Evolutionary conservation across 2,888 invertebrate species (phyloP), one percentile per base, ranked within the genome.

Genomic region (Pteria penguin): DNA sequence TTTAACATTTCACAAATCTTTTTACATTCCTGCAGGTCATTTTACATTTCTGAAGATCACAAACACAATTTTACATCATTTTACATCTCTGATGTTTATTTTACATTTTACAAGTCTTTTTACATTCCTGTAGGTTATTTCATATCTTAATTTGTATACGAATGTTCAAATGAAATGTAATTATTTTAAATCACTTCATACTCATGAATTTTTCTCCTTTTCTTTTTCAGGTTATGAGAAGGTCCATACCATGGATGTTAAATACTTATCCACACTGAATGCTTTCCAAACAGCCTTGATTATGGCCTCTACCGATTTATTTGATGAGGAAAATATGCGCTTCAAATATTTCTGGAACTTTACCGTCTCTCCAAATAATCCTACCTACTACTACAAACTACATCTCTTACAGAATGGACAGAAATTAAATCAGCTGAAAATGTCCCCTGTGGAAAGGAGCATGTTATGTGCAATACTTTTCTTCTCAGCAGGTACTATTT

Each of bases 321-420:
- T 65, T 54, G 60, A 78, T 32, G 75, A 78, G 22, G 63, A 74
- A 24, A 76, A 77, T 60, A 82, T 81, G 36, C 76, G 79, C 54
- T 85, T 83, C 62, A 69, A 74, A 18, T 76, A 82, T 61, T 82
- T 83, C 73, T 83, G 82, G 81, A 81, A 80, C 73, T 85, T 80
- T 82, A 79, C 80, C 22, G 72, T 83, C 18, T 75, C 78, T 32
- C 74, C 80, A 26, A 76, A 82, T 52, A 83, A 82, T 58, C 82
- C 82, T 4, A 77, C 82, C 75, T 85, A 78, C 70, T 68, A 72
- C 54, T 83, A 82, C 72, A 82, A 82, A 58, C 72, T 82, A 60
- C 58, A 71, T 26, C 75, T 83, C 24, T 27, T 85, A 27, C 79
- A 82, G 32, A 55, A 80, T 3, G 85, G 82, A 11, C 80, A 81